Base-by-base conservation (phyloP, 2,797 vertebrate species). In the Enteromius paludinosus region DNA sequence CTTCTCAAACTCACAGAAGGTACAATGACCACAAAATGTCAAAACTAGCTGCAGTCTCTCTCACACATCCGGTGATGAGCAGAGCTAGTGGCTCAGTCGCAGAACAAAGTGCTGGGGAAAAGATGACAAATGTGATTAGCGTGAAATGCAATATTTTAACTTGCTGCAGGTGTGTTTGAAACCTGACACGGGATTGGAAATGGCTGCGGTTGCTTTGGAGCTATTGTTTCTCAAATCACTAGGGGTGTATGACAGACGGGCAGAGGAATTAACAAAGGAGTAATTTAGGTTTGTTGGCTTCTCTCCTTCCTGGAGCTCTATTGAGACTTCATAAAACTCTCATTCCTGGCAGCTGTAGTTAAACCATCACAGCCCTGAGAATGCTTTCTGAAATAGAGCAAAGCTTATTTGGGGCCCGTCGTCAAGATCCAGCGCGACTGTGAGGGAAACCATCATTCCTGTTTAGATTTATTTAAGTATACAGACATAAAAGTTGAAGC, bases 111-210 rank as follows among this genome's bases (percentile, higher is more conserved):
- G 72, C 81, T 65, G 52, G 43, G 71, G 59, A 72, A 69, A 49
- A 72, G 68, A 73, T 66, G 81, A 83, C 54, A 85, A 82, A 88
- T 86, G 43, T 76, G 81, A 85, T 78, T 79, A 82, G 71, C 59
- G 62, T 78, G 82, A 85, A 86, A 78, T 2, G 38, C 84, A 84
- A 88, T 85, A 71, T 71, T 56, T 25, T 41, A 82, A 54, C 66
- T 30, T 85, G 47, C 81, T 85, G 72, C 78, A 84, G 56, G 81
- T 88, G 64, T 41, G 78, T 83, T 75, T 81, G 73, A 83, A 83
- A 82, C 62, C 71, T 77, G 86, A 75, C 56, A 23, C 30, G 14
- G n/a, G n/a, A 75, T 43, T 45, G 54, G 68, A 74, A 84, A 77
- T 54, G 73, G 49, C 80, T 71, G 52, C 14, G 73, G 68, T 33